Percentiles rank a stretch among this genome's conserved stretches.
phyloP scores from a whole-genome alignment of 2,888 invertebrate genomes.

The Trichopria drosophilae region DNA sequence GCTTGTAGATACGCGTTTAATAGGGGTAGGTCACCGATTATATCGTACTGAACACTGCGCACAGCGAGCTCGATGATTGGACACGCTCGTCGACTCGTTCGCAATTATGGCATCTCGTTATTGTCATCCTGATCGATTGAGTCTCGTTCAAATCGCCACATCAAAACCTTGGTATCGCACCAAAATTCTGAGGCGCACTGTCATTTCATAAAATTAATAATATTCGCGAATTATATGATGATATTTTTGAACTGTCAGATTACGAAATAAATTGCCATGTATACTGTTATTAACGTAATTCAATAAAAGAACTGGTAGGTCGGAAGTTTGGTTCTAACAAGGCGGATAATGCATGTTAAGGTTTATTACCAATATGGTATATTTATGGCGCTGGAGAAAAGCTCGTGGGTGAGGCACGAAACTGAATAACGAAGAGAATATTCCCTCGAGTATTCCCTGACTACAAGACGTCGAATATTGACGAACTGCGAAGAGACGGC shows the following conservation, averaged over 20 bases:
- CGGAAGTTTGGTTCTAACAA: too few species aligned
- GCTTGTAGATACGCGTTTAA: too few species aligned
- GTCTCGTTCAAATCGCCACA: conserved; percentile 21
- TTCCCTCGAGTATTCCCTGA: conserved; percentile 19
- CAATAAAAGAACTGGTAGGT: too few species aligned
- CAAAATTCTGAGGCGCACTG: too few species aligned
- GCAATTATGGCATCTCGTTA: conserved; percentile 39
- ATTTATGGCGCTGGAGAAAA: conserved; percentile 50
- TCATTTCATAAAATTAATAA: too few species aligned
- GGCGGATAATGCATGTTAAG: conserved; percentile 54
- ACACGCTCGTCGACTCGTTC: conserved; percentile 31
- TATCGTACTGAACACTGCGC: too few species aligned
- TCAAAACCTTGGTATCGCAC: background rate
- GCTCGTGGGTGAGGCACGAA: conserved; percentile 28
- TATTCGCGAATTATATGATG: too few species aligned
- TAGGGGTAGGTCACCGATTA: too few species aligned
- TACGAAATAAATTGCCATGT: too few species aligned
- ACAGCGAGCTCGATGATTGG: conserved; percentile 36
- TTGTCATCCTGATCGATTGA: conserved; percentile 29
- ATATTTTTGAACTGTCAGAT: too few species aligned
- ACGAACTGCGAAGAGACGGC: conserved; percentile 16
- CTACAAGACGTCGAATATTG: too few species aligned
- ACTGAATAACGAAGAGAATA: conserved; percentile 25
- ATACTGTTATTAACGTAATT: too few species aligned
- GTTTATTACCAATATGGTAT: conserved; percentile 56